Base-by-base conservation (phyloP, 2,888 invertebrate genomes). In the Lasius platythorax region DNA sequence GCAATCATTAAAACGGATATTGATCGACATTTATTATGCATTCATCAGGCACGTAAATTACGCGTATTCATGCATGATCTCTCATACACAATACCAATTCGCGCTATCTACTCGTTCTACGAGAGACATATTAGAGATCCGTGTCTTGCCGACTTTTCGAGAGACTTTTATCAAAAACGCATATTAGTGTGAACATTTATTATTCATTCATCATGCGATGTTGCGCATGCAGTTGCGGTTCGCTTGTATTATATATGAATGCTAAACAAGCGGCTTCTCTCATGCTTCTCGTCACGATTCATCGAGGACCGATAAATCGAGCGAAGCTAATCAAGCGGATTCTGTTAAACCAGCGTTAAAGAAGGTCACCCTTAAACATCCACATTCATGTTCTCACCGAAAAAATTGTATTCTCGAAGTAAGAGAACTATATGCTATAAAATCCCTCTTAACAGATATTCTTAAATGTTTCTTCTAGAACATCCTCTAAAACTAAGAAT, bases 1-100 rank as follows among this genome's bases (percentile, higher is more conserved):
- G n/a, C 18, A 58, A 8, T 1, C 18, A 30, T 56, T 61, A 72
- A 78, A 46, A 61, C 28, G 46, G 58, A 68, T 61, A 46, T 30
- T 46, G 46, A 61, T 68, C 68, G 70, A 11, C 23, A 70, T 73
- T 72, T 72, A 79, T 81, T 73, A 73, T 73, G 73, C 61, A 73
- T 79, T 81, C 79, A 23, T 70, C 74, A 46, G 11, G 15, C 43
- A 46, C 18, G 79, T 50, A 73, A 79, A 73, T 73, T 50, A 58
- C 28, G 37, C 28, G 37, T 46, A 61, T 79, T 79, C 46, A 73
- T 23, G 37, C 46, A 73, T 23, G 37, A 79, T 61, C 43, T 37
- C 6, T 11, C 12, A 33, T 33, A 37, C 46, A n/a, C 23, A 18
- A 37, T 4, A 12, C 23, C 40, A 56, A 28, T 18, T 40, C 30